Percentiles rank a stretch among this genome's conserved stretches.
Conservation (phyloP, 2,797 vertebrate genomes). For the Calcarius lapponicus region DNA sequence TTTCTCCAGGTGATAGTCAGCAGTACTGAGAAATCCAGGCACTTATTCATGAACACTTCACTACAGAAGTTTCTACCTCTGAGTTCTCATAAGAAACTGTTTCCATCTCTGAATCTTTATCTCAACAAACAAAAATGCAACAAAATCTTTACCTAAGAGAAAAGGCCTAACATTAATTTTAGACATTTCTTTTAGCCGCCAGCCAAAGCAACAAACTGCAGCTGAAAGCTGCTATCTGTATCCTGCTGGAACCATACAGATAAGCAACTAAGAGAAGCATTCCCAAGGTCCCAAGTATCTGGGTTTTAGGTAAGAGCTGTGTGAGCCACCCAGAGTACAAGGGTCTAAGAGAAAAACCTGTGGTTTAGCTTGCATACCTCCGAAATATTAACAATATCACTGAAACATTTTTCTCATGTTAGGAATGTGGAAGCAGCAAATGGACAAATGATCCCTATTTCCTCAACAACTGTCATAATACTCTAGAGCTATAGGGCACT, state of each 20-base stretch:
- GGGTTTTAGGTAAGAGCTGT: neutral
- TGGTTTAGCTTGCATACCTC: neutral
- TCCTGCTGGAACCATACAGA: neutral
- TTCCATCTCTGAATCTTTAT: neutral
- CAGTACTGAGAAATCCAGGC: neutral
- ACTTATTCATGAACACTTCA: neutral
- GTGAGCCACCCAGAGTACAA: neutral
- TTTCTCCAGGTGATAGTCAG: neutral
- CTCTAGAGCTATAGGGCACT: neutral
- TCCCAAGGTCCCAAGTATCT: neutral
- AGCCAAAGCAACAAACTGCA: neutral
- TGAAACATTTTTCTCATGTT: neutral
- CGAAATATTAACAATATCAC: neutral
- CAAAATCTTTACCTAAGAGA: neutral
- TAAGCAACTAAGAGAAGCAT: neutral
- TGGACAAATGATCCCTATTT: neutral
- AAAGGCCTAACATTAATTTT: neutral
- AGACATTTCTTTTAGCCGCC: neutral
- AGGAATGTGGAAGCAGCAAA: neutral
- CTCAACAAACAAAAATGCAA: neutral
- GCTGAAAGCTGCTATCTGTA: neutral
- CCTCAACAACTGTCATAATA: neutral
- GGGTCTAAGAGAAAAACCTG: neutral
- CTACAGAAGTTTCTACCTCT: neutral
- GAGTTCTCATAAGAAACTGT: neutral